Conservation (phyloP, 1,140 invertebrate genomes). For the Aphis craccivora region DNA sequence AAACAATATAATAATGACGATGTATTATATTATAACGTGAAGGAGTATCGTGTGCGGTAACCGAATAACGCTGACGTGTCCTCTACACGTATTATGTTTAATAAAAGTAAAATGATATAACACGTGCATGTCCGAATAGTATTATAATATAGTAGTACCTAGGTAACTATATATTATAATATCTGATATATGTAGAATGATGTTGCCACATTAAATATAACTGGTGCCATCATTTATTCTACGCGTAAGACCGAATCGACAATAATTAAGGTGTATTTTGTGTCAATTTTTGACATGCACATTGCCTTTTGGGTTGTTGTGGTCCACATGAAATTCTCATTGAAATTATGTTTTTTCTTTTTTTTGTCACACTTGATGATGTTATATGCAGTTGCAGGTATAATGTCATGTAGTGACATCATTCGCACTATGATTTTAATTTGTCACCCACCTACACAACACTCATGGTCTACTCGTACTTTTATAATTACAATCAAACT, state of each 20-base stretch:
- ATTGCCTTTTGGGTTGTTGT: not conserved
- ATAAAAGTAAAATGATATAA: slow-evolving; percentile 11
- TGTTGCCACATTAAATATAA: not conserved
- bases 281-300: not conserved
- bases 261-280: not conserved
- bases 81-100: not conserved
- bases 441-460: not conserved
- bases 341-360: not conserved
- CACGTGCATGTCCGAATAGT: not conserved
- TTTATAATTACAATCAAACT: not conserved
- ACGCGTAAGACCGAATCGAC: not conserved
- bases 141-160: not conserved
- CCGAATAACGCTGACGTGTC: slow-evolving; percentile 14
- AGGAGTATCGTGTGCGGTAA: not conserved
- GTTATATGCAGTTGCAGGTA: not conserved
- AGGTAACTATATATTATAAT: not conserved
- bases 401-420: not conserved
- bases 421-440: not conserved
- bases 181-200: not conserved
- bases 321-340: not conserved
- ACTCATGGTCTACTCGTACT: not conserved
- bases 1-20: not conserved
- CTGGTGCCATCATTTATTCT: not conserved
- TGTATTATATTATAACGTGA: not conserved
- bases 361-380: not conserved